Base-by-base conservation (phyloP, 1,140 invertebrate genomes). In the Lepidotrigona ventralis region DNA sequence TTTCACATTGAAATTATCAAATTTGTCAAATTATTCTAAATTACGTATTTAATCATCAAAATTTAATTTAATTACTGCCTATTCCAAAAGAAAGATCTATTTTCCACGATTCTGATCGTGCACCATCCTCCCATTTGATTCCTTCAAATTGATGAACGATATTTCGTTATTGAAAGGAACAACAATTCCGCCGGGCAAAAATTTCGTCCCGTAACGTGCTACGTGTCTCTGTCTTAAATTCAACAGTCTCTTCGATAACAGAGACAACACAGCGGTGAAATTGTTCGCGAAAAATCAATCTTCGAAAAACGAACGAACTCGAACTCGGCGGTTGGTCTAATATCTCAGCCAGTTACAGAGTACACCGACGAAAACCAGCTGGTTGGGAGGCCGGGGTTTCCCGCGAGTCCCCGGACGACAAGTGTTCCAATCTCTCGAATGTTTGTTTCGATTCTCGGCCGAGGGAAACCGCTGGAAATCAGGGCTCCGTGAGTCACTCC, bases 401-500 rank as follows among this genome's bases (percentile, higher is more conserved):
- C 66, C n/a, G 29, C 68, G 17, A 26, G 66, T 74, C 19, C 53
- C 53, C 51, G 8, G 19, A 64, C 63, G 63, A 64, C 63, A 64
- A 80, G 70, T 64, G 53, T 82, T 76, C 56, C 72, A 51, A 76
- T 76, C 73, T 76, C 74, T 58, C 72, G 29, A 56, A 39, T 53
- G 63, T 68, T 75, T 76, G 71, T 82, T 76, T 76, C 80, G 73
- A 68, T 82, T 58, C 72, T 66, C 71, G 51, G 17, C 26, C 23
- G 33, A 8, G 26, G 23, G 19, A 76, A 82, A 76, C 73, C 73
- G 19, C 63, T 53, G 53, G 33, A 82, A 69, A 82, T 82, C 80
- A 68, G 63, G 51, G 21, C 53, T 58, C 23, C n/a, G 79, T 54
- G 70, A 58, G 46, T 9, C 56, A 23, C 33, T 33, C 33, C 33